Percentiles rank a stretch among this genome's conserved stretches.
These are phyloP conservation scores for Mimachlamys varia DNA, from an alignment of 2,888 invertebrate species.

Conservation along the genomic window DNA sequence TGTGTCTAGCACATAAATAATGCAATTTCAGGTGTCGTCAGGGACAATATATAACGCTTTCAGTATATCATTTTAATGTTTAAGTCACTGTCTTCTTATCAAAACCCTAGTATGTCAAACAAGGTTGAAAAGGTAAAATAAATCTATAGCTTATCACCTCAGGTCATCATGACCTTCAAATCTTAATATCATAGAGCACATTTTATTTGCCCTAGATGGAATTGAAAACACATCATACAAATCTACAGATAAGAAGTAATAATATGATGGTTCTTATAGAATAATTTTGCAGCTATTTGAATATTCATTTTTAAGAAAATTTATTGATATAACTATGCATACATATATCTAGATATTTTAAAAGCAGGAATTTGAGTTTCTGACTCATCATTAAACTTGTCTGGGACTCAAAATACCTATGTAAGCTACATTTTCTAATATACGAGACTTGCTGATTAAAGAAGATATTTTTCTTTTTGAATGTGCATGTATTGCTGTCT, in stretches of 20 bases:
- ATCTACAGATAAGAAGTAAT: conserved; percentile 19
- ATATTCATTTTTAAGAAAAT: neutral
- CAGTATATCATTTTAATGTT: conserved; percentile 27
- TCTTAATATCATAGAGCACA: conserved; percentile 1
- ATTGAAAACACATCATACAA: neutral
- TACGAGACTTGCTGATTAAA: no score
- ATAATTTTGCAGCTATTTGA: neutral
- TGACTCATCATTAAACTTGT: conserved; percentile 6
- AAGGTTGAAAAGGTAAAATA: conserved; percentile 6
- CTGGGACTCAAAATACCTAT: neutral
- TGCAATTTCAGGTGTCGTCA: neutral
- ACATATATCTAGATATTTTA: neutral
- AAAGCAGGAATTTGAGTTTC: neutral
- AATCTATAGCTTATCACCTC: conserved; percentile 23
- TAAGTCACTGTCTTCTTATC: conserved; percentile 28
- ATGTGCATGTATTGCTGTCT: no score
- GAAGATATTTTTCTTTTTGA: no score
- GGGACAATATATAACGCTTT: neutral
- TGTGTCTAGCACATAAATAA: neutral
- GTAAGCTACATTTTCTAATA: neutral
- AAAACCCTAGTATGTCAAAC: conserved; percentile 21
- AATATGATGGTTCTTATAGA: neutral
- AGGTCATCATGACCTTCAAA: conserved; percentile 32
- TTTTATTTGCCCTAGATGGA: neutral
- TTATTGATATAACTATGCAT: neutral